A percentile compares a stretch with the other conserved stretches of the same genome.
These are phyloP conservation scores for Nebria brevicollis DNA, from an alignment of 2,888 invertebrate genomes.

Conservation along the genomic window DNA sequence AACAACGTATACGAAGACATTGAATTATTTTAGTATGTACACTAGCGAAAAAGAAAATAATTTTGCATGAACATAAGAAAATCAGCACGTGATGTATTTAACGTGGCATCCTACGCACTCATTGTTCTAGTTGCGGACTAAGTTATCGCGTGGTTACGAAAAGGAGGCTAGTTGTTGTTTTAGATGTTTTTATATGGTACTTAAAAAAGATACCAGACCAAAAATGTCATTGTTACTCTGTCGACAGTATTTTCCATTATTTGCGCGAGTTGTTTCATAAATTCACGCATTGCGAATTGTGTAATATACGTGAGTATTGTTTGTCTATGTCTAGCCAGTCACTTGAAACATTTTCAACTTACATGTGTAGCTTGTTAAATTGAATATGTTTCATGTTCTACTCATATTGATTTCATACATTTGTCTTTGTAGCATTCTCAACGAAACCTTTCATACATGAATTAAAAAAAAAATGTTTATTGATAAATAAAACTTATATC, in stretches of 20 bases:
- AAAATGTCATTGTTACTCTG: constrained; percentile 45
- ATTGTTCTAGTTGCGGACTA: constrained; percentile 39
- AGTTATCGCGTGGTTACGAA: constrained; percentile 26
- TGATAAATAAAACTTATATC: too few species aligned
- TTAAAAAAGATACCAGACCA: constrained; percentile 32
- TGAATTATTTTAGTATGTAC: neutral
- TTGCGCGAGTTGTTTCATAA: constrained; percentile 34
- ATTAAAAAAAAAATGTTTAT: too few species aligned
- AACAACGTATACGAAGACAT: neutral
- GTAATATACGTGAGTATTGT: neutral
- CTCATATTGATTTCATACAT: neutral
- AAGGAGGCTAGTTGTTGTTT: constrained; percentile 38
- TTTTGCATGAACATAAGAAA: constrained; percentile 21
- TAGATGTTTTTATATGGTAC: constrained; percentile 42
- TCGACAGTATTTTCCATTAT: constrained; percentile 45
- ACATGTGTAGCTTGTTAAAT: neutral
- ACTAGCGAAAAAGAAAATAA: constrained; percentile 5
- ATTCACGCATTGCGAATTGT: constrained; percentile 28
- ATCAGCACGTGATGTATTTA: constrained; percentile 34
- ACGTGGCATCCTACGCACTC: constrained; percentile 35
- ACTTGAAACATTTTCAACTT: neutral
- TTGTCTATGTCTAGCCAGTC: neutral
- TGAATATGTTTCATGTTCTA: neutral
- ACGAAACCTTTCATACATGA: too few species aligned
- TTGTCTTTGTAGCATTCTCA: neutral